These are phyloP conservation scores for Botia kubotai DNA, from an alignment of 2,797 vertebrate genomes.

Conservation along the genomic window DNA sequence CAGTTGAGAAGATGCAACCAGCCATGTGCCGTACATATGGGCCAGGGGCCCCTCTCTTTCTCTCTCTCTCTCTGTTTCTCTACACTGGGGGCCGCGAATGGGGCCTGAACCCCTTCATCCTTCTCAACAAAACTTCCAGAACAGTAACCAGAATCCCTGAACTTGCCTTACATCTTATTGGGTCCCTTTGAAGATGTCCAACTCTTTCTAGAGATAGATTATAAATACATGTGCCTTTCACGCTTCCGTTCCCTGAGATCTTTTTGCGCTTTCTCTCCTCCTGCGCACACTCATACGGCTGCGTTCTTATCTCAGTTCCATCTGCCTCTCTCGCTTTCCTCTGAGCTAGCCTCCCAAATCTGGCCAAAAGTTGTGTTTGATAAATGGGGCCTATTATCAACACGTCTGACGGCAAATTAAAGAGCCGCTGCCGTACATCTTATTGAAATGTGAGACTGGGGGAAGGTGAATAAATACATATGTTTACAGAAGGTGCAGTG, in stretches of 20 bases:
- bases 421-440: slow-evolving; percentile 56
- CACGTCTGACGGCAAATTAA: slow-evolving; percentile 59
- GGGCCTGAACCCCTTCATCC: background rate
- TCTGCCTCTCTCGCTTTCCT: slow-evolving; percentile 36
- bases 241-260: slow-evolving; percentile 38
- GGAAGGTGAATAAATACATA: slow-evolving; percentile 61
- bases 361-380: slow-evolving; percentile 55
- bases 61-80: too few species aligned
- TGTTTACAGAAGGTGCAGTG: slow-evolving; percentile 52
- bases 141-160: slow-evolving; percentile 36
- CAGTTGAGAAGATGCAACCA: background rate
- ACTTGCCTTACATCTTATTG: slow-evolving; percentile 27
- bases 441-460: slow-evolving; percentile 54
- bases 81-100: background rate
- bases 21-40: slow-evolving; percentile 52
- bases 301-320: slow-evolving; percentile 49
- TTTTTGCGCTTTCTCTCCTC: slow-evolving; percentile 26
- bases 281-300: slow-evolving; percentile 35
- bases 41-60: slow-evolving; percentile 1
- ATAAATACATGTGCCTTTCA: slow-evolving; percentile 50
- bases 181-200: slow-evolving; percentile 46
- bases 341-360: slow-evolving; percentile 49
- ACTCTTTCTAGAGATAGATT: slow-evolving; percentile 49
- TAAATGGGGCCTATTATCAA: slow-evolving; percentile 62
- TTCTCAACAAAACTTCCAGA: slow-evolving; percentile 11